phyloP scores from a whole-genome alignment of 2,888 invertebrate genomes.

The Portevinia maculata region DNA sequence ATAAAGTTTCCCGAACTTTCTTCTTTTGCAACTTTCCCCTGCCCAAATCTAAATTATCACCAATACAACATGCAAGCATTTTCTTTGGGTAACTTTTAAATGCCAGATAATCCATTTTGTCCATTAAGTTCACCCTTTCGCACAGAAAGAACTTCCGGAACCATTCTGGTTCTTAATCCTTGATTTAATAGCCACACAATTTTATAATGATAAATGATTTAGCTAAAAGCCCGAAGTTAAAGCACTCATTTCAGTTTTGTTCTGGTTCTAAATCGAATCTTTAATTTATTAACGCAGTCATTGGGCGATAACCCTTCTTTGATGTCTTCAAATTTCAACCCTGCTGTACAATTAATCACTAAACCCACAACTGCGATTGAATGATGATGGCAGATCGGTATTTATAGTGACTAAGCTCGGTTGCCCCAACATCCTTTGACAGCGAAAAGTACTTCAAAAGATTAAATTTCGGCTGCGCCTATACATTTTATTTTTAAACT shows the following conservation, averaged over 20 bases:
- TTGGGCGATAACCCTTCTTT: not conserved
- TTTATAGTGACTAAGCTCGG: slow-evolving; percentile 15
- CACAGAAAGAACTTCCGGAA: not conserved
- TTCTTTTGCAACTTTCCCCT: not conserved
- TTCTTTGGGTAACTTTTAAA: slow-evolving; percentile 11
- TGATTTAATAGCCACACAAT: slow-evolving; percentile 2
- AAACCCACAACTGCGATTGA: slow-evolving; percentile 28
- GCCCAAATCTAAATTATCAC: not conserved
- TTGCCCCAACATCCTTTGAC: not conserved
- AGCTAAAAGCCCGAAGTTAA: slow-evolving; percentile 3
- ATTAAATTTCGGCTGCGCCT: slow-evolving; percentile 12
- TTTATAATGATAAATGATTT: slow-evolving; percentile 11
- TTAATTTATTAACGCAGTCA: slow-evolving; percentile 13
- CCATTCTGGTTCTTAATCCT: not conserved
- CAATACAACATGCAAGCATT: slow-evolving; percentile 10
- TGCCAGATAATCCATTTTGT: slow-evolving; percentile 26
- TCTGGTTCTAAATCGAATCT: slow-evolving; percentile 25
- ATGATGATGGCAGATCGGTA: slow-evolving; percentile 43
- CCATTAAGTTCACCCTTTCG: slow-evolving; percentile 4
- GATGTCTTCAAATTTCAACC: not conserved
- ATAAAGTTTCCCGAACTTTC: not conserved
- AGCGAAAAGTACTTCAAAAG: slow-evolving; percentile 18
- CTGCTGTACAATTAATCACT: slow-evolving; percentile 29
- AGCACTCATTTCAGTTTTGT: not conserved
- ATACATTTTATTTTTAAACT: slow-evolving; percentile 24